Evolutionary conservation across 2,113 vertebrate genomes (phyloP), one percentile per base, ranked within the genome.

Genomic region (Circaetus cinerascens): DNA sequence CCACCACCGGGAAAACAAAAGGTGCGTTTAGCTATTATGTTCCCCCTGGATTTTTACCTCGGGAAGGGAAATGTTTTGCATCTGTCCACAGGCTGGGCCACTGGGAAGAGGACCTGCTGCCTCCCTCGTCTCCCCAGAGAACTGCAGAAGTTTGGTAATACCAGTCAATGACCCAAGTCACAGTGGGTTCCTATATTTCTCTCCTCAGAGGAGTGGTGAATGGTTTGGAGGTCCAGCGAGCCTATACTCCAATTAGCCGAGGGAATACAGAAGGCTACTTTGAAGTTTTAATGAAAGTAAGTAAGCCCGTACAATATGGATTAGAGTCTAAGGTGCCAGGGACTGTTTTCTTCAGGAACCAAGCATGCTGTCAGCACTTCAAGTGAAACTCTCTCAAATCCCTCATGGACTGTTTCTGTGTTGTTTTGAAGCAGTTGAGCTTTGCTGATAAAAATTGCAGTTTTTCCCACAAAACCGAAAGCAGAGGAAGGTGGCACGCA

Each of bases 281-380:
- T 94, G 98, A 99, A 69, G 97, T 98, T 97, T 96, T 99, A 60
- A 98, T 99, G 89, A 98, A 99, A 98, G 98, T 98, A 97, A 98
- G 97, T 95, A 92, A 93, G 60, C 72, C 73, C 59, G 22, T 46
- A 36, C 71, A 46, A 26, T 29, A 23, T 29, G 73, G 80, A 43
- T 85, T 48, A 50, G 40, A 89, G n/a, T 55, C n/a, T 7, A 50
- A 83, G 87, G 62, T 95, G 59, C 60, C 7, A 18, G 82, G 73
- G n/a, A 57, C 15, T 40, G 60, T 87, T 94, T 87, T 45, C 53
- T 91, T 60, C 32, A 78, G 66, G 62, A 94, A 22, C 45, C n/a
- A 40, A 66, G 71, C 34, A 0, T 2, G 3, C 48, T 53, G 46
- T 73, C 74, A 45, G 48, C 45, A 27, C 53, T 45, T 87, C 20